phyloP scores from a whole-genome alignment of 2,113 vertebrate species.

The Myocastor coypus region DNA sequence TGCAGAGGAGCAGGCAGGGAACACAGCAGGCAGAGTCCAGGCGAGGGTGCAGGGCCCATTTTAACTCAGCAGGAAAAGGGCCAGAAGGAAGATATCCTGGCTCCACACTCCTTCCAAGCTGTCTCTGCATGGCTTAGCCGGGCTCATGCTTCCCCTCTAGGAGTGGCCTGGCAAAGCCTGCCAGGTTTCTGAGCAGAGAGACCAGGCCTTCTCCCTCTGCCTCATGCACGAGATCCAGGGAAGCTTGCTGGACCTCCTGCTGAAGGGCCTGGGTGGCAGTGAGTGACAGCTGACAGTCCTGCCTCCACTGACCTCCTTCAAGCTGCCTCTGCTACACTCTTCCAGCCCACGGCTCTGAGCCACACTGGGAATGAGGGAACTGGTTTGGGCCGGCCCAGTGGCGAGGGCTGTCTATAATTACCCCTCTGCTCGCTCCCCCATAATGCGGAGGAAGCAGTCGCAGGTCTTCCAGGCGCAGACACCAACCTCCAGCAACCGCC shows the following conservation, averaged over 20 bases:
- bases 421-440: neutral
- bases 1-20: neutral
- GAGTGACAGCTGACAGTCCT: conserved; percentile 55
- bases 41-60: neutral
- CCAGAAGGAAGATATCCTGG: neutral
- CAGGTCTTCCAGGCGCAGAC: conserved; percentile 65
- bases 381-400: conserved; percentile 27
- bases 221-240: neutral
- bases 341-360: conserved; percentile 41
- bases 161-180: neutral
- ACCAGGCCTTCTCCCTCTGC: neutral
- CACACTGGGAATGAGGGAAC: conserved; percentile 51
- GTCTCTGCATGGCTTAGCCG: neutral
- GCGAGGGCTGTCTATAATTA: conserved; percentile 72
- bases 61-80: neutral
- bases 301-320: conserved; percentile 34
- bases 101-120: neutral
- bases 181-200: neutral
- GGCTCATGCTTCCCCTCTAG: neutral
- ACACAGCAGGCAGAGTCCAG: neutral
- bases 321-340: conserved; percentile 43
- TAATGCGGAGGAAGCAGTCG: conserved; percentile 67
- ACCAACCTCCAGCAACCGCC: conserved; percentile 47
- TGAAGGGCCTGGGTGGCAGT: neutral
- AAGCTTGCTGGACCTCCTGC: neutral